phyloP scores from a whole-genome alignment of 2,113 vertebrate species.

The Capricornis sumatraensis region DNA sequence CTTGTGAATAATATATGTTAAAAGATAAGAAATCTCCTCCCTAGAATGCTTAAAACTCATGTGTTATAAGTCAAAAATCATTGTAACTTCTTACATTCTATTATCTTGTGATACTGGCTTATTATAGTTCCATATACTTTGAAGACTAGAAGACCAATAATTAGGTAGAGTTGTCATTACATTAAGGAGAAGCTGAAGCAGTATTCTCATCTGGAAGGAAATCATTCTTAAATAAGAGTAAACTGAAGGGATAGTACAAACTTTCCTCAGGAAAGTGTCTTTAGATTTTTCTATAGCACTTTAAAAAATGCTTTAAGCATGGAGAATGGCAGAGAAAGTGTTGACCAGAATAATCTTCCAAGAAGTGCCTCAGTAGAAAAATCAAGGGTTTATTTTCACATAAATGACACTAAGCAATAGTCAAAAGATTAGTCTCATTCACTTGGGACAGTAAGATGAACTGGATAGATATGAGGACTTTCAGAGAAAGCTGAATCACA shows the following conservation, averaged over 20 bases:
- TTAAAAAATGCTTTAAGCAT: background rate
- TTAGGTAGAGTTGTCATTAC: background rate
- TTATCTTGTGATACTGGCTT: background rate
- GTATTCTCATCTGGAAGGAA: background rate
- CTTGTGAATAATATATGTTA: background rate
- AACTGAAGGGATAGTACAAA: accelerated
- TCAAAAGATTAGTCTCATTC: background rate
- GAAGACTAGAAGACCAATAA: background rate
- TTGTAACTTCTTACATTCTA: background rate
- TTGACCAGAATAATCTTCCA: background rate
- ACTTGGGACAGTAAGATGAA: background rate
- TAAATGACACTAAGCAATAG: background rate
- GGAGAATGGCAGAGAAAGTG: background rate
- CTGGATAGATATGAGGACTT: background rate
- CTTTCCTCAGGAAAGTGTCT: background rate
- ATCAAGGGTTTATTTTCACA: background rate
- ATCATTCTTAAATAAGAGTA: background rate
- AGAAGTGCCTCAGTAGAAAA: background rate
- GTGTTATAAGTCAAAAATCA: background rate
- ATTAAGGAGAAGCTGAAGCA: background rate
- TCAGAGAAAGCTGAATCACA: background rate
- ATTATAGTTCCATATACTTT: background rate
- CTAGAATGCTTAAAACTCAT: background rate
- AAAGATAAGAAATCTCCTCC: background rate
- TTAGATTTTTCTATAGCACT: background rate